Evolutionary conservation across 2,888 invertebrate genomes (phyloP), one percentile per base, ranked within the genome.

Genomic region (Lumbricus terrestris): DNA sequence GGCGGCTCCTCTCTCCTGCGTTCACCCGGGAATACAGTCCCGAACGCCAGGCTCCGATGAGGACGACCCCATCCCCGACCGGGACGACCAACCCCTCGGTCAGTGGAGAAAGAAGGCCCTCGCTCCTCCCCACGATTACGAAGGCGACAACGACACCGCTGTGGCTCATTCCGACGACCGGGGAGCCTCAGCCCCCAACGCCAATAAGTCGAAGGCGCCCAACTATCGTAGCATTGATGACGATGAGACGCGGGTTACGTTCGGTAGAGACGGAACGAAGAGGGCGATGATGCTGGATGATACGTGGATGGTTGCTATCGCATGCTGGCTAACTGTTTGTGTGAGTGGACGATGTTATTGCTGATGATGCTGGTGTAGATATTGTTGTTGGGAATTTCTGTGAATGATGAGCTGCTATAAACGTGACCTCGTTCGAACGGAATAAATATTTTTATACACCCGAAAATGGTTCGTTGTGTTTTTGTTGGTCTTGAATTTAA

Each of bases 141-240:
- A 34, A 85, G 35, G 35, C 35, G 85, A 23, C 23, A 20, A 85
- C 85, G 23, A 85, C 82, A 33, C 15, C 29, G 82, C 82, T 15
- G 82, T 33, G 15, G 82, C 82, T 20, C 35, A 34, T 18, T 34
- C 34, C 20, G 85, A 34, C 20, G 85, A 34, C 35, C 23, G 34
- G 18, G 85, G 33, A 33, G 34, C 85, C 85, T 35, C 35, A 6
- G 35, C n/a, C n/a, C n/a, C n/a, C 5, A 37, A 34, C 20, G 85
- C 34, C 33, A n/a, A n/a, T n/a, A 85, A 85, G 85, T 85, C 85
- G 20, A 85, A 85, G 85, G 37, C 37, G 15, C 34, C 85, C 35
- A 85, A 35, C 11, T 85, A 85, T 37, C 34, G 85, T 35, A 85
- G 85, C 85, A 85, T 85, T 37, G 85, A 85, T 16, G 85, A 85